A percentile compares a stretch with the other conserved stretches of the same genome.
Evolutionary conservation across 2,113 vertebrate species (phyloP).

Genomic region (Pelusios castaneus): DNA sequence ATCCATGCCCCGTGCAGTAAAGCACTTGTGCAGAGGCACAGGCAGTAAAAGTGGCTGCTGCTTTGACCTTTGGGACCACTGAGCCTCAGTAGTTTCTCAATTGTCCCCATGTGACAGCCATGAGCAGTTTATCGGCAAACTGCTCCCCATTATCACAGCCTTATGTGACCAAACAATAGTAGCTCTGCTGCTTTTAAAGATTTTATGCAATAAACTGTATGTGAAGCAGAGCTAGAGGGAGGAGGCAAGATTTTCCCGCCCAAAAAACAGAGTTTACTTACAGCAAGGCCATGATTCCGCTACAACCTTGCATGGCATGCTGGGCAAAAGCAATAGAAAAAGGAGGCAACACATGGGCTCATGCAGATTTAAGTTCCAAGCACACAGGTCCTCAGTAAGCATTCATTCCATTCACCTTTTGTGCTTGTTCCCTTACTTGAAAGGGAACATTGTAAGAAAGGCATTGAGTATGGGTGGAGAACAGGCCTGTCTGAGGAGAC

Average conservation of each 20-base stretch:
- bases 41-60: background rate
- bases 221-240: background rate
- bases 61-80: background rate
- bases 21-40: background rate
- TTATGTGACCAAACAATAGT: background rate
- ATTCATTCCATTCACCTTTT: fast-evolving
- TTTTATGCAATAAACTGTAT: background rate
- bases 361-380: background rate
- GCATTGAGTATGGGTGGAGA: too few species aligned
- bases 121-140: background rate
- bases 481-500: background rate
- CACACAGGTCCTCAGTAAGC: fast-evolving
- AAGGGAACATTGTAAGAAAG: background rate
- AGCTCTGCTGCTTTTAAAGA: background rate
- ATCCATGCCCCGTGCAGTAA: background rate
- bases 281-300: background rate
- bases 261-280: background rate
- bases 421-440: background rate
- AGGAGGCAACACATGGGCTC: background rate
- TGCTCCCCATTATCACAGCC: background rate
- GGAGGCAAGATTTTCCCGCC: fast-evolving
- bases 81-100: background rate
- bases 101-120: background rate
- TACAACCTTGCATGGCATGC: background rate
- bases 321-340: background rate